Evolutionary conservation across 2,797 vertebrate genomes (phyloP).

Genomic region (Melanotaenia trifasciata): DNA sequence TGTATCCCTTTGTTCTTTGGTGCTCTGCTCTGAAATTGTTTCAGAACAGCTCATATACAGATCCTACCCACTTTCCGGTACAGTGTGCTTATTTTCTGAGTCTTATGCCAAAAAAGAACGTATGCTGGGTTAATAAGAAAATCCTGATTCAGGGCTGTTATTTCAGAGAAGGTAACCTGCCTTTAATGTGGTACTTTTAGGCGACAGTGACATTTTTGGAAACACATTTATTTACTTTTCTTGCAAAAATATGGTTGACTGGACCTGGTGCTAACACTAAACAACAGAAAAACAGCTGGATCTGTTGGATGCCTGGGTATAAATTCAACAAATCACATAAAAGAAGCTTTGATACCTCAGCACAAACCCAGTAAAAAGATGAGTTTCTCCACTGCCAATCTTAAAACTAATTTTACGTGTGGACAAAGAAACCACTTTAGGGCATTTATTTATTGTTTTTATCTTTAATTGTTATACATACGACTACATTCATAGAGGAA

Average conservation of each 20-base stretch:
- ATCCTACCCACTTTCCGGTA: conserved; percentile 36
- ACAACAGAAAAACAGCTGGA: background rate
- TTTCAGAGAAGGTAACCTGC: conserved; percentile 2
- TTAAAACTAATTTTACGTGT: background rate
- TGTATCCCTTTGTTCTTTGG: conserved; percentile 67
- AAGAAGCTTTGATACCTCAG: background rate
- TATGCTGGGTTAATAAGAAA: conserved; percentile 33
- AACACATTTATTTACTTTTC: background rate
- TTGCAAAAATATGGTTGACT: background rate
- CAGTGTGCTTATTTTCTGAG: conserved; percentile 29
- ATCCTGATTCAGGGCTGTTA: conserved; percentile 25
- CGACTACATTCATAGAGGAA: background rate
- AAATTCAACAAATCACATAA: background rate
- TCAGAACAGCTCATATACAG: conserved; percentile 51
- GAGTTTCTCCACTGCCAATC: background rate
- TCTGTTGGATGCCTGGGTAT: background rate
- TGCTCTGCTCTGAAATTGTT: conserved; percentile 52
- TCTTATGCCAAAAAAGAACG: conserved; percentile 21
- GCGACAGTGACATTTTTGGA: background rate
- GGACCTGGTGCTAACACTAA: background rate
- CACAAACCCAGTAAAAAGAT: background rate
- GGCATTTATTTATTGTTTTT: background rate
- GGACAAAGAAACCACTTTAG: background rate
- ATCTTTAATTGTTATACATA: background rate
- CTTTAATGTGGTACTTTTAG: conserved; percentile 7